Conservation (phyloP, 2,113 vertebrate species). For the Mobula birostris region DNA sequence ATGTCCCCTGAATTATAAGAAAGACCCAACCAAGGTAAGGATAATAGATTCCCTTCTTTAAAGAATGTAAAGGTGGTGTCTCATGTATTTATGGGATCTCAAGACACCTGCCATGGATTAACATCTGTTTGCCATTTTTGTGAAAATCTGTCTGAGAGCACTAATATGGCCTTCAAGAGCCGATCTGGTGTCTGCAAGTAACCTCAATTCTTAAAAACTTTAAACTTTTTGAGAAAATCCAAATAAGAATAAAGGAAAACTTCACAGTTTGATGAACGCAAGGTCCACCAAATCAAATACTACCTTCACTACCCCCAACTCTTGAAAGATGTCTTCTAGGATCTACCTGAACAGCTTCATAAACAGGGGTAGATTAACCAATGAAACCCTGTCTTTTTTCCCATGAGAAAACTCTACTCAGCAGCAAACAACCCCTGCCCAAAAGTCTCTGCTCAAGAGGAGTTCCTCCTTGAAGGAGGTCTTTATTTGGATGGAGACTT, state of each 20-base stretch:
- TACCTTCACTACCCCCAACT: neutral
- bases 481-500: neutral
- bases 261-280: neutral
- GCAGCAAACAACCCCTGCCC: neutral
- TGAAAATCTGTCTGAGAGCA: neutral
- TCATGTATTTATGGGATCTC: neutral
- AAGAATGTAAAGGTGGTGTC: too few species aligned
- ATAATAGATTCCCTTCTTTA: too few species aligned
- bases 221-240: neutral
- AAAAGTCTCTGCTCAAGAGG: neutral
- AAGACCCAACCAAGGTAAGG: too few species aligned
- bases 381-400: neutral
- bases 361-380: neutral
- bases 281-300: neutral
- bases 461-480: neutral
- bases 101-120: neutral
- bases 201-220: neutral
- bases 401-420: too few species aligned
- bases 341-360: neutral
- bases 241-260: neutral
- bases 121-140: neutral
- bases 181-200: neutral
- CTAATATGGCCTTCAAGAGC: neutral
- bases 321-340: neutral
- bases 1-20: too few species aligned